Percentiles rank a stretch among this genome's conserved stretches.
phyloP scores from a whole-genome alignment of 1,140 invertebrate genomes.

The Drosophila asahinai region DNA sequence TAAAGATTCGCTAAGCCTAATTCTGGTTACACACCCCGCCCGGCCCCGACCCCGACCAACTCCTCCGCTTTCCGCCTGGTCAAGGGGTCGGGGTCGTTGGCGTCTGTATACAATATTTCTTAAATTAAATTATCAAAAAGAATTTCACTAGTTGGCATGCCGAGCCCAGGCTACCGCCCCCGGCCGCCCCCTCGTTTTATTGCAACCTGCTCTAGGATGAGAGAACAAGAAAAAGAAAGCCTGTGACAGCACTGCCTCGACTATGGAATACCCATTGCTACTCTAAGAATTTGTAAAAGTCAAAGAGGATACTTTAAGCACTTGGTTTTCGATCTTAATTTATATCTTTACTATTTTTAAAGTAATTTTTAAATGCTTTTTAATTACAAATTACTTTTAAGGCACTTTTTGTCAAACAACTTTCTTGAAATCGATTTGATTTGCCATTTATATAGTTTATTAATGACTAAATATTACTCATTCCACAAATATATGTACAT shows the following conservation, averaged over 20 bases:
- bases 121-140: slow-evolving; percentile 82
- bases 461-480: background rate
- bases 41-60: background rate
- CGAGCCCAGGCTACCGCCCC: slow-evolving; percentile 49
- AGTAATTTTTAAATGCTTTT: background rate
- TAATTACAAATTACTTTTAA: background rate
- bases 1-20: slow-evolving; percentile 49
- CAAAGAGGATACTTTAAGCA: too few relatives aligned
- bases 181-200: slow-evolving; percentile 16
- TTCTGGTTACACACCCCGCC: slow-evolving; percentile 41
- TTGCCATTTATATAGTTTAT: background rate
- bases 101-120: slow-evolving; percentile 78
- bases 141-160: slow-evolving; percentile 81
- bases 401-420: background rate
- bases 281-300: background rate
- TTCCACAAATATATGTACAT: background rate
- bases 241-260: background rate
- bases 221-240: background rate
- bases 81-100: slow-evolving; percentile 71
- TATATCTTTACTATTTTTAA: background rate
- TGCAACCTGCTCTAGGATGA: slow-evolving; percentile 35
- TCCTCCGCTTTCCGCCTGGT: slow-evolving; percentile 33
- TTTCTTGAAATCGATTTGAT: too few relatives aligned
- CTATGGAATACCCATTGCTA: background rate
- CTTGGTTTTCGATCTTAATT: background rate